phyloP scores from a whole-genome alignment of 2,113 vertebrate species.

The Ptyas mucosa region DNA sequence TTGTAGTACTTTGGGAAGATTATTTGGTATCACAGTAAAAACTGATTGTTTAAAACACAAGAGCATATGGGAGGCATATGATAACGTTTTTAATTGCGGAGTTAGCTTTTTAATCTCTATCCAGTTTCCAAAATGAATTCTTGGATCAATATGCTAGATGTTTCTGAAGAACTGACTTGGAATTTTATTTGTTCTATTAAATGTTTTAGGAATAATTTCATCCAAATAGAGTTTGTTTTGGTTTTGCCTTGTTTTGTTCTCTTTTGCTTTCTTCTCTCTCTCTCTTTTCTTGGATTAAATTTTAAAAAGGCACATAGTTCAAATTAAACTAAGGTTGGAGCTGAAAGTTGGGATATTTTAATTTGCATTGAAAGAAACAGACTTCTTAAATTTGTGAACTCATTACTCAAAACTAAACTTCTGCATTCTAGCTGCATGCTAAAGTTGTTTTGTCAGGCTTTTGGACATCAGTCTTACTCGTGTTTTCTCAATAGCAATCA shows the following conservation, averaged over 20 bases:
- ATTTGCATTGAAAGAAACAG: not conserved
- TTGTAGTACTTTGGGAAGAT: not conserved
- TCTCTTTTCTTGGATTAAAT: not conserved
- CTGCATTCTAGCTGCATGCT: not conserved
- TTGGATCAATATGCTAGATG: not conserved
- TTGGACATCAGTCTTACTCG: not conserved
- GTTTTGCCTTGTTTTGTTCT: not conserved
- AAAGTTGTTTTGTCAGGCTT: not conserved
- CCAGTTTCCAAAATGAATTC: not conserved
- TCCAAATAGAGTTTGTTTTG: not conserved
- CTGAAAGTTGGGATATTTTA: not conserved
- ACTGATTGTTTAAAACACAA: not conserved
- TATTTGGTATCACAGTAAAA: not conserved
- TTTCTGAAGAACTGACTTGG: not conserved
- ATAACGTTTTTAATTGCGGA: not conserved
- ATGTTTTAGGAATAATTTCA: not conserved
- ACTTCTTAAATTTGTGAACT: not conserved
- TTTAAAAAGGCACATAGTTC: not conserved
- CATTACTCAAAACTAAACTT: not conserved
- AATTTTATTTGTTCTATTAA: not conserved
- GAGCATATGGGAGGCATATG: not conserved
- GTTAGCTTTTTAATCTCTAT: conserved; percentile 12
- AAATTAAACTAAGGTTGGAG: not conserved
- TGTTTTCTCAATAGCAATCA: not conserved
- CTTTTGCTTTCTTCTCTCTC: not conserved